phyloP scores from a whole-genome alignment of 1,140 invertebrate genomes.

The Conus ventricosus region DNA sequence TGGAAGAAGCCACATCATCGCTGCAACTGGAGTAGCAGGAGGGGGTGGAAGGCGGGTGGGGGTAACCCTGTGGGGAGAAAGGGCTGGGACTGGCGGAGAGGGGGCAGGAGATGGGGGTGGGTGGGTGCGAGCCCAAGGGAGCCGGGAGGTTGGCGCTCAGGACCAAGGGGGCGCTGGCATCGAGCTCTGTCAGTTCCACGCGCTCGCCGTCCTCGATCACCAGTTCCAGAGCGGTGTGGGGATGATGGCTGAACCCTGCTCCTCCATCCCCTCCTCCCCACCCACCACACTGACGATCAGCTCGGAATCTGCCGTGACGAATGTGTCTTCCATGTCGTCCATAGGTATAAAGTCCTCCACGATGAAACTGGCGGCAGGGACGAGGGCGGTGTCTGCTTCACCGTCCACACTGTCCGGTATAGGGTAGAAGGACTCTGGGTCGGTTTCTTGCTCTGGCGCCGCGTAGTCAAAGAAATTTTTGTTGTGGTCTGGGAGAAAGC shows the following conservation, averaged over 20 bases:
- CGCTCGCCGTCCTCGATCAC: neutral
- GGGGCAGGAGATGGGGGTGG: neutral
- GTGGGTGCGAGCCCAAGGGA: neutral
- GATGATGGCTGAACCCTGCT: neutral
- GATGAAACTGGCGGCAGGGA: neutral
- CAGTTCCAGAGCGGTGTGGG: constrained; percentile 5
- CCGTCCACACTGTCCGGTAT: neutral
- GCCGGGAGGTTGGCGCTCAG: constrained; percentile 11
- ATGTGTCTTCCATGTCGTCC: neutral
- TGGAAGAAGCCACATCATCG: neutral
- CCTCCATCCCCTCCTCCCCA: neutral
- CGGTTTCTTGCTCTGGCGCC: neutral
- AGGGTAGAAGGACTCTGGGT: neutral
- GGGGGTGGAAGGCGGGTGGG: constrained; percentile 9
- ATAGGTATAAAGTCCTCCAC: neutral
- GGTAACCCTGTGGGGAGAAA: neutral
- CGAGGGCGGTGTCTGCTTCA: neutral
- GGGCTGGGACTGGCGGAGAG: neutral
- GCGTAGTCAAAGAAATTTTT: constrained; percentile 5
- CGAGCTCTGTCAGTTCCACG: neutral
- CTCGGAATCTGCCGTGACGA: neutral
- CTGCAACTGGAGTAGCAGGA: constrained; percentile 21
- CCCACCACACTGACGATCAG: neutral
- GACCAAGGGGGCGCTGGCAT: neutral
- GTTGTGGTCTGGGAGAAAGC: neutral